Base-by-base conservation (phyloP, 1,140 invertebrate species). In the Drosophila takahashii region DNA sequence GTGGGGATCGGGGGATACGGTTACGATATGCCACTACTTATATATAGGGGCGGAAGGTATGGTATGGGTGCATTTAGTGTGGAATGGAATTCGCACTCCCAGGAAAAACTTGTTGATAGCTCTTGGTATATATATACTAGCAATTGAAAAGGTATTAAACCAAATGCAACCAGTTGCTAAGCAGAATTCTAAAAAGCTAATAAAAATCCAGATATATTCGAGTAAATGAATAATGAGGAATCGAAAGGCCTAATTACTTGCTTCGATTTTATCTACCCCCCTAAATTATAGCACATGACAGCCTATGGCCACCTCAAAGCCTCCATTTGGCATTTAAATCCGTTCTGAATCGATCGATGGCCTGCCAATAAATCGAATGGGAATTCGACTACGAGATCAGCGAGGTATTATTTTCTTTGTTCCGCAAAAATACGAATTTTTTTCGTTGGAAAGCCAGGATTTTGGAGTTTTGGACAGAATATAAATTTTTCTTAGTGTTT, bases 271-370 rank as follows among this genome's bases (percentile, higher is more conserved):
- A 60, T 39, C 32, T n/a, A 9, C 15, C 16, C 10, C 10, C 16
- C 16, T 22, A 36, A 52, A 13, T 36, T 4, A 16, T 50, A 8
- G 32, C n/a, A 37, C 45, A 32, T 29, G 58, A 60, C 45, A 48
- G 32, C 32, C 22, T 15, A 51, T 5, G n/a, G 18, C n/a, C 15
- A 18, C 26, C 13, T 32, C 6, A 57, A 57, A 29, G 4, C 13
- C 36, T 9, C 29, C 27, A 62, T 66, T 62, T 64, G 64, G 4
- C 44, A 50, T 13, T 34, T 42, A 62, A 67, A 67, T 66, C 34
- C 26, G 39, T 42, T 61, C 15, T n/a, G 29, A 48, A 47, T 34
- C n/a, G 60, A 62, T 62, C 39, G 44, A 65, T 60, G 56, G 22
- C 16, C 54, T 26, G 56, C 22, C 34, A 62, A 41, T 39, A 22